phyloP scores from a whole-genome alignment of 2,113 vertebrate genomes.

The Pheucticus melanocephalus region DNA sequence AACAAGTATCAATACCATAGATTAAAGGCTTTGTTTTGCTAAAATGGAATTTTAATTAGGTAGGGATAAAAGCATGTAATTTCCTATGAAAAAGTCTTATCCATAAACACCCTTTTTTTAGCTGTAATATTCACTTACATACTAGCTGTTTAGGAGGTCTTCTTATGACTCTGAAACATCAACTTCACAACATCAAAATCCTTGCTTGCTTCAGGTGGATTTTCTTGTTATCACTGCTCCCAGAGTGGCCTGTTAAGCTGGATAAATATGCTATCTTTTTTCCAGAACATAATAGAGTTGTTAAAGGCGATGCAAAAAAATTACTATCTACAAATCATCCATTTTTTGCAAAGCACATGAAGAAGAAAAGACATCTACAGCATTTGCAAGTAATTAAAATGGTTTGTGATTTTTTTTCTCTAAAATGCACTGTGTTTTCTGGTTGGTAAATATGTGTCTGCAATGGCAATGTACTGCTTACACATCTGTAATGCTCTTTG shows the following conservation, averaged over 20 bases:
- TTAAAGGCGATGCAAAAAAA: neutral
- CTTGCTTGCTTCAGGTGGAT: neutral
- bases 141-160: neutral
- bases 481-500: neutral
- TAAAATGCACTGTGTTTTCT: neutral
- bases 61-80: neutral
- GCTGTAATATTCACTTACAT: neutral
- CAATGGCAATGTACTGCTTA: neutral
- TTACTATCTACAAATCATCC: neutral
- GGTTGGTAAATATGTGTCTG: neutral
- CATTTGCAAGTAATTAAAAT: neutral
- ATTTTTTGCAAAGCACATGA: neutral
- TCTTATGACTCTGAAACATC: neutral
- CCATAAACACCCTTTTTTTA: neutral
- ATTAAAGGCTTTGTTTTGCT: neutral
- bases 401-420: neutral
- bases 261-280: neutral
- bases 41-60: neutral
- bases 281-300: neutral
- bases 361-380: neutral
- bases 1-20: neutral
- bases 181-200: neutral
- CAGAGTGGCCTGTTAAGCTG: constrained; percentile 13
- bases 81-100: neutral
- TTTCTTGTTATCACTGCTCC: neutral